phyloP scores from a whole-genome alignment of 2,888 invertebrate species.

The Tenthredo notha region DNA sequence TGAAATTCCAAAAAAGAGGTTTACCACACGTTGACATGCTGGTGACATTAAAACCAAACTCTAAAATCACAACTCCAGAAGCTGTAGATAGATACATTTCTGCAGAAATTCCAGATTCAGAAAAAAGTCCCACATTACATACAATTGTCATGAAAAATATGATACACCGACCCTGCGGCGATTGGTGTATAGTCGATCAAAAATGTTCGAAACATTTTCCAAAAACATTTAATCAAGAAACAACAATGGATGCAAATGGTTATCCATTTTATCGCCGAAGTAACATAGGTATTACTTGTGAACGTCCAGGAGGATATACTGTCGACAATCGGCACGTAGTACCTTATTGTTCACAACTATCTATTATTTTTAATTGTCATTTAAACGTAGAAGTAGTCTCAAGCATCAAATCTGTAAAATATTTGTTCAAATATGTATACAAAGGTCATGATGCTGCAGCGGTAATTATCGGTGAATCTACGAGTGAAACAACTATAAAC shows the following conservation, averaged over 20 bases:
- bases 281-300: conserved; percentile 37
- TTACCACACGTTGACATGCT: conserved; percentile 60
- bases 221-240: conserved; percentile 60
- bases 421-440: conserved; percentile 61
- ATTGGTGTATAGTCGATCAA: conserved; percentile 60
- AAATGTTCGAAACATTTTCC: conserved; percentile 68
- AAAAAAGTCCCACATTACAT: conserved; percentile 63
- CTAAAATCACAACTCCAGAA: conserved; percentile 60
- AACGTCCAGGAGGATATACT: conserved; percentile 60
- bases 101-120: conserved; percentile 71
- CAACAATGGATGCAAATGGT: conserved; percentile 25
- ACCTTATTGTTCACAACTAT: conserved; percentile 45
- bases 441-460: conserved; percentile 58
- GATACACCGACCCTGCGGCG: conserved; percentile 73
- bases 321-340: neutral
- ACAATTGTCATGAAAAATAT: conserved; percentile 70
- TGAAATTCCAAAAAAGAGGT: conserved; percentile 62
- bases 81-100: conserved; percentile 59
- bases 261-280: conserved; percentile 53
- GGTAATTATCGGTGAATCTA: neutral
- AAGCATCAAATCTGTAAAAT: conserved; percentile 60
- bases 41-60: conserved; percentile 56
- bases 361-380: conserved; percentile 58
- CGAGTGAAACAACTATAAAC: neutral
- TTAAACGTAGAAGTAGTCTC: conserved; percentile 62